These are phyloP conservation scores for Xiphorhynchus erythropygius DNA, from an alignment of 2,797 vertebrate genomes.

Conservation along the genomic window DNA sequence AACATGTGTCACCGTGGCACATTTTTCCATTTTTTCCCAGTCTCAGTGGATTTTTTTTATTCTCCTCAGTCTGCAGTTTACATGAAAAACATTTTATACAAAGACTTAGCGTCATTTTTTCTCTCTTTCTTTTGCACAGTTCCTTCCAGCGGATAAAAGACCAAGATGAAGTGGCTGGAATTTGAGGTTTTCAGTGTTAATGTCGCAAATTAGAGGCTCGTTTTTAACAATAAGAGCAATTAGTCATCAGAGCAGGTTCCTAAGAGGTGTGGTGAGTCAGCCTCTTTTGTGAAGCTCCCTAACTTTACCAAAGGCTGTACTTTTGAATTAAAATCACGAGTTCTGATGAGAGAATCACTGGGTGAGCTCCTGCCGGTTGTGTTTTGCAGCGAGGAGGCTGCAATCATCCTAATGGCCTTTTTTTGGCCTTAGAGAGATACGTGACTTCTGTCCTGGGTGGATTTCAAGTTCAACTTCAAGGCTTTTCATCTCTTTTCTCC, in stretches of 20 bases:
- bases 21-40: neutral
- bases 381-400: neutral
- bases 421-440: neutral
- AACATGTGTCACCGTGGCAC: neutral
- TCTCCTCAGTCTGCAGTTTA: neutral
- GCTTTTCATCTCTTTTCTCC: neutral
- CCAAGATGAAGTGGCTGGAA: conserved; percentile 10
- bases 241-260: conserved; percentile 36
- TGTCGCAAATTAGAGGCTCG: conserved; percentile 29
- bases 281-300: neutral
- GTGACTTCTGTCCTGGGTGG: neutral
- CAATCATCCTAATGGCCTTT: neutral
- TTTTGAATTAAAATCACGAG: conserved; percentile 13
- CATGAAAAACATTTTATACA: neutral
- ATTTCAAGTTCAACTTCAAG: neutral
- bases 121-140: neutral
- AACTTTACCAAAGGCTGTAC: neutral
- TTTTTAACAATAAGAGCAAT: conserved; percentile 56
- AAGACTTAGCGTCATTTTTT: neutral
- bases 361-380: neutral
- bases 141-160: conserved; percentile 8
- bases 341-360: neutral
- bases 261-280: conserved; percentile 49
- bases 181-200: conserved; percentile 41
- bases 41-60: neutral